Evolutionary conservation across 1,140 invertebrate species (phyloP), one percentile per base, ranked within the genome.

Genomic region (Sycophaga agraensis): DNA sequence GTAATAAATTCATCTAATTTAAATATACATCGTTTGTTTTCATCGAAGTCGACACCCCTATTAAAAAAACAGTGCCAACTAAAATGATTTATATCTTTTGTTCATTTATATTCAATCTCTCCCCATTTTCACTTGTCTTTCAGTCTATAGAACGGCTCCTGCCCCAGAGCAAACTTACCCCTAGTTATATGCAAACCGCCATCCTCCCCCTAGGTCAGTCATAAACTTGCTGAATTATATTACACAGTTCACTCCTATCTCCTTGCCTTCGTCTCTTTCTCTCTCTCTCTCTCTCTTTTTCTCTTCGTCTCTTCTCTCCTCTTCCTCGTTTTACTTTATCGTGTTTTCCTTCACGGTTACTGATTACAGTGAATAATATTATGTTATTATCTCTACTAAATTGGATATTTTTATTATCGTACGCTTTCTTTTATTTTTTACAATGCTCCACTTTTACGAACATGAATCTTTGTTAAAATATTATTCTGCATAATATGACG

Each of bases 211-310:
- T 68, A 69, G 72, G 71, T 73, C 72, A 75, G 77, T 81, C 78
- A 80, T 80, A 81, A 81, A 81, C 74, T 80, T 80, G 77, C 77
- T 75, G 78, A 79, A 81, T 81, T 77, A 79, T 79, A 79, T 79
- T 81, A 81, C 71, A 70, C 71, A 70, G 73, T 75, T 73, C 73
- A 68, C 66, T 71, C 67, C 65, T 49, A 66, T 61, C 62, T 63
- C 65, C 63, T 34, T 50, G 46, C 50, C 17, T 59, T 28, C 46
- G 16, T 50, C 21, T 55, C 16, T 31, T n/a, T n/a, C n/a, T n/a
- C n/a, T n/a, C n/a, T n/a, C n/a, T n/a, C n/a, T n/a, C n/a, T n/a
- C n/a, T n/a, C n/a, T n/a, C n/a, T n/a, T n/a, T n/a, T n/a, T n/a
- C n/a, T n/a, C n/a, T n/a, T n/a, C n/a, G n/a, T n/a, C n/a, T n/a